These are phyloP conservation scores for Lutjanus argentimaculatus DNA, from an alignment of 2,797 vertebrate genomes.

Conservation along the genomic window DNA sequence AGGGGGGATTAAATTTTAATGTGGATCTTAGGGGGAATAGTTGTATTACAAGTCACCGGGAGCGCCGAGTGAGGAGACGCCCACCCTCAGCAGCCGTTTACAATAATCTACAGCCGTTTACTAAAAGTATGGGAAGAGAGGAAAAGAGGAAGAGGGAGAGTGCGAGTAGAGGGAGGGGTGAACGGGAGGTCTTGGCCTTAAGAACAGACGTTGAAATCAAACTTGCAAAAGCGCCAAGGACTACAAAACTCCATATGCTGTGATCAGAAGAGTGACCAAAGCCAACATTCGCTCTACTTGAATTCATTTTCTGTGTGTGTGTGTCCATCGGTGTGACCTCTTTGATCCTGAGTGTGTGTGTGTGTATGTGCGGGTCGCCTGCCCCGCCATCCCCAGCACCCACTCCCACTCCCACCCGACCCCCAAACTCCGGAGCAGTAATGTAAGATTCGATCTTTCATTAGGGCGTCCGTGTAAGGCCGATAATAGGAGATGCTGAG, in stretches of 20 bases:
- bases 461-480: slow-evolving; percentile 73
- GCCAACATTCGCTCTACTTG: slow-evolving; percentile 28
- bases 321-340: slow-evolving; percentile 23
- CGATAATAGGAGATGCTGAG: slow-evolving; percentile 79
- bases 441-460: slow-evolving; percentile 81
- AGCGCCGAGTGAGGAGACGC: slow-evolving; percentile 66
- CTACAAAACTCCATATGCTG: slow-evolving; percentile 62
- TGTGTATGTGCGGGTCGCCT: slow-evolving; percentile 39
- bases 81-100: slow-evolving; percentile 76
- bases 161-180: slow-evolving; percentile 4
- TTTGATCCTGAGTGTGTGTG: slow-evolving; percentile 6
- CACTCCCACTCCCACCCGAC: not conserved
- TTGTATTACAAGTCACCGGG: slow-evolving; percentile 85
- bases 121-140: slow-evolving; percentile 46
- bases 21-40: slow-evolving; percentile 82
- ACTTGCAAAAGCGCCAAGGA: slow-evolving; percentile 52
- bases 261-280: slow-evolving; percentile 47
- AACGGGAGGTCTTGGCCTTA: slow-evolving; percentile 36
- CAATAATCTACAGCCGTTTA: slow-evolving; percentile 79
- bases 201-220: slow-evolving; percentile 57
- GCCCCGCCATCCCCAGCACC: slow-evolving; percentile 5
- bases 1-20: slow-evolving; percentile 85
- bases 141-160: not conserved
- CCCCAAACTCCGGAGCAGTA: slow-evolving; percentile 36
- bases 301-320: not conserved